Evolutionary conservation across 2,888 invertebrate genomes (phyloP).

Genomic region (Nezara viridula): DNA sequence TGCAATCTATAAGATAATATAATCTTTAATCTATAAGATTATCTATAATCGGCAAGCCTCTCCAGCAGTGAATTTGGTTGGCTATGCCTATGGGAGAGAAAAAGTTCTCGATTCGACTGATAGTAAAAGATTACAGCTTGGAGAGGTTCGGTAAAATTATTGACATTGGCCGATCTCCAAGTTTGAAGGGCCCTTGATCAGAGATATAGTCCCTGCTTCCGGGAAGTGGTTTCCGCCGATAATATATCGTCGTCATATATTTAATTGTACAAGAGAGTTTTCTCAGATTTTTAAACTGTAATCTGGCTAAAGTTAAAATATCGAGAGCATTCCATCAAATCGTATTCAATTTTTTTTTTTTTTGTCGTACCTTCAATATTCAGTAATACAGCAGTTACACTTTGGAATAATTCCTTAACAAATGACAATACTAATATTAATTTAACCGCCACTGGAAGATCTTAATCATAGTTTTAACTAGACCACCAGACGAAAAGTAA

Average conservation of each 20-base stretch:
- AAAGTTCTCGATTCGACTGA: background rate
- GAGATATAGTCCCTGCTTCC: background rate
- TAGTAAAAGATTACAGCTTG: conserved; percentile 10
- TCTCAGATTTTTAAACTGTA: background rate
- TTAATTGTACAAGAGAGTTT: background rate
- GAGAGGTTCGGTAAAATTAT: background rate
- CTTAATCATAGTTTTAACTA: too few relatives aligned
- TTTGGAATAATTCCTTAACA: too few relatives aligned
- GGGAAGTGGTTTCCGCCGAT: background rate
- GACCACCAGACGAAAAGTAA: too few relatives aligned
- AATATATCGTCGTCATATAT: background rate
- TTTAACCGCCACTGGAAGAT: too few relatives aligned
- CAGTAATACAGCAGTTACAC: too few relatives aligned
- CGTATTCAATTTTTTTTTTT: too few relatives aligned
- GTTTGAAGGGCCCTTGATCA: background rate
- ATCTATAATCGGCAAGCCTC: too few relatives aligned
- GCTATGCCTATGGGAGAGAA: background rate
- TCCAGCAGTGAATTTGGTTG: too few relatives aligned
- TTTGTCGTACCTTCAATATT: too few relatives aligned
- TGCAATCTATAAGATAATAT: too few relatives aligned
- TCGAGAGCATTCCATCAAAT: background rate
- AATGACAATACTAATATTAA: too few relatives aligned
- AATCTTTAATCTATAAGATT: too few relatives aligned
- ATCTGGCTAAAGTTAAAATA: background rate
- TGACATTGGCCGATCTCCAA: background rate